Evolutionary conservation across 2,888 invertebrate species (phyloP).

Genomic region (Himalopsyche japonica): DNA sequence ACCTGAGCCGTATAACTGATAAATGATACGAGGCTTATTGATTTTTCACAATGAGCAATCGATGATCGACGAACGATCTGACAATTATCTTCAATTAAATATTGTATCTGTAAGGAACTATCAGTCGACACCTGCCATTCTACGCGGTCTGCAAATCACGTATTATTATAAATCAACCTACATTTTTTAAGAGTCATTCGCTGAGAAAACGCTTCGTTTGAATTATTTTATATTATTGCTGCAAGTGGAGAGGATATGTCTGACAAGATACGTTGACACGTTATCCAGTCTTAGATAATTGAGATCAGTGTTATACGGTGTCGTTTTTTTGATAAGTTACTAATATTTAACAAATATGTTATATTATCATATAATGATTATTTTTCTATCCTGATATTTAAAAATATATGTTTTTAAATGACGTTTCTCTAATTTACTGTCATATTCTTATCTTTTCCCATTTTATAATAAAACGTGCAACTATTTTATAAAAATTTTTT

Average conservation of each 20-base stretch:
- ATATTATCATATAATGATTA: background rate
- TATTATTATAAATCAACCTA: background rate
- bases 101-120: background rate
- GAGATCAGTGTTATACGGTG: background rate
- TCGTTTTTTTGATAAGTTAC: background rate
- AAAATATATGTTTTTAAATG: no score
- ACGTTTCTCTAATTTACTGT: no score
- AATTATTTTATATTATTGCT: background rate
- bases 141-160: background rate
- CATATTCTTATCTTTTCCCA: no score
- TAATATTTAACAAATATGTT: background rate
- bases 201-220: background rate
- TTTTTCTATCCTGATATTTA: no score
- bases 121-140: background rate
- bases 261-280: background rate
- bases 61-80: background rate
- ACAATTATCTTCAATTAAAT: background rate
- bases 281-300: background rate
- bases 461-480: no score
- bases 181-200: background rate
- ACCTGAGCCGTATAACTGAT: no score
- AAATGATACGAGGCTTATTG: background rate
- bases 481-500: no score
- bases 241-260: background rate
- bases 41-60: background rate